Evolutionary conservation across 2,797 vertebrate species (phyloP).

Genomic region (Crocodylus rhombifer): DNA sequence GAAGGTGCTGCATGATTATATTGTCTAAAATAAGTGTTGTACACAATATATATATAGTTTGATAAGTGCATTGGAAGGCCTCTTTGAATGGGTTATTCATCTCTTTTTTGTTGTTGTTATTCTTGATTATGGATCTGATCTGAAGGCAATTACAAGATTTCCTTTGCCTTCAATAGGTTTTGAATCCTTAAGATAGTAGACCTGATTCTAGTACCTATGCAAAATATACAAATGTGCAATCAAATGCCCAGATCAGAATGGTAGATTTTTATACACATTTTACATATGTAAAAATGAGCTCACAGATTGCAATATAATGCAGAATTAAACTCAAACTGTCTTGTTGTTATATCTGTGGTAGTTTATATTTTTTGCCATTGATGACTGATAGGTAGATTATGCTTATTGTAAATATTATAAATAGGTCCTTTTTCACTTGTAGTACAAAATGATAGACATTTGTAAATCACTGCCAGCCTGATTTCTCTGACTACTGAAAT

Average conservation of each 20-base stretch:
- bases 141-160: background rate
- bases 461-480: background rate
- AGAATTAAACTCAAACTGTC: background rate
- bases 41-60: background rate
- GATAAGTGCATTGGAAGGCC: background rate
- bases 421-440: accelerated
- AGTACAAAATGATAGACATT: background rate
- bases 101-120: background rate
- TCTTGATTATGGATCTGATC: accelerated
- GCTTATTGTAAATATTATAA: background rate
- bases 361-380: background rate
- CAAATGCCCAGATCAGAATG: accelerated
- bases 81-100: background rate
- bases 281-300: background rate
- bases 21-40: background rate
- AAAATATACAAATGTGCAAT: background rate
- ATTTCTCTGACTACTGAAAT: background rate
- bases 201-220: background rate
- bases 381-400: background rate
- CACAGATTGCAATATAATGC: background rate
- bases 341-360: background rate
- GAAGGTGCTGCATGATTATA: background rate
- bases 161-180: background rate
- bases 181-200: background rate
- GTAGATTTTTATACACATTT: background rate